Evolutionary conservation across 92 coral and sea anemone species (phyloP).

Genomic region (Desmophyllum pertusum): DNA sequence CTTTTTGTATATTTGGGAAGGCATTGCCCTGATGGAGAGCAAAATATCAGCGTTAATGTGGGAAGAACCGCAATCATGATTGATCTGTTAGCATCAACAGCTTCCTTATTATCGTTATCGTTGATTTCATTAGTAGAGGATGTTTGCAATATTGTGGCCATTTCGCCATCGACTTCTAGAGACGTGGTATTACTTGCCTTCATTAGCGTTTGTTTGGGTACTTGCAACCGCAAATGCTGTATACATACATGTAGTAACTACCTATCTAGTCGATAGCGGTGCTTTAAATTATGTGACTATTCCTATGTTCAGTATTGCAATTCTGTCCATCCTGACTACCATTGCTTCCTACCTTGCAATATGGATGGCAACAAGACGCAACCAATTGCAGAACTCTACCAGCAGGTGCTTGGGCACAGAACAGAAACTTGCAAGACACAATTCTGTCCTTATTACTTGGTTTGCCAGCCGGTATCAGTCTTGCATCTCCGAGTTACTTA

Average conservation of each 20-base stretch:
- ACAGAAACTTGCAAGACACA: slow-evolving; percentile 24
- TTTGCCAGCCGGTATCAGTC: not conserved
- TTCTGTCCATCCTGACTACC: not conserved
- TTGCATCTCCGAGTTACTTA: not conserved
- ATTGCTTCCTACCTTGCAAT: slow-evolving; percentile 2
- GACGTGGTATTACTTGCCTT: slow-evolving; percentile 6
- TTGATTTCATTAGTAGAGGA: slow-evolving; percentile 15
- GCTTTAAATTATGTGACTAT: not conserved
- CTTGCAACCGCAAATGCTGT: not conserved
- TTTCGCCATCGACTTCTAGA: slow-evolving; percentile 17
- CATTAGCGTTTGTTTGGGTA: not conserved
- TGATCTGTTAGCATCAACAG: slow-evolving; percentile 14
- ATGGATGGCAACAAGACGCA: slow-evolving; percentile 4
- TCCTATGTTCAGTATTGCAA: not conserved
- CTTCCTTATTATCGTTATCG: slow-evolving; percentile 4
- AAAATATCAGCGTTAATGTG: not conserved
- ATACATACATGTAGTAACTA: too few relatives aligned
- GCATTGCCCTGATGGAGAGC: not conserved
- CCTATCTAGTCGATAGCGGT: not conserved
- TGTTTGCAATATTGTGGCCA: slow-evolving; percentile 26
- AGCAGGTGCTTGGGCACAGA: slow-evolving; percentile 8
- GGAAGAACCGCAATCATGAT: not conserved
- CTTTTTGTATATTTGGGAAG: not conserved
- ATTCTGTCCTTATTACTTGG: slow-evolving; percentile 16
- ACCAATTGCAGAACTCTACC: not conserved